These are phyloP conservation scores for Ameiurus melas DNA, from an alignment of 2,113 vertebrate genomes.

Conservation along the genomic window DNA sequence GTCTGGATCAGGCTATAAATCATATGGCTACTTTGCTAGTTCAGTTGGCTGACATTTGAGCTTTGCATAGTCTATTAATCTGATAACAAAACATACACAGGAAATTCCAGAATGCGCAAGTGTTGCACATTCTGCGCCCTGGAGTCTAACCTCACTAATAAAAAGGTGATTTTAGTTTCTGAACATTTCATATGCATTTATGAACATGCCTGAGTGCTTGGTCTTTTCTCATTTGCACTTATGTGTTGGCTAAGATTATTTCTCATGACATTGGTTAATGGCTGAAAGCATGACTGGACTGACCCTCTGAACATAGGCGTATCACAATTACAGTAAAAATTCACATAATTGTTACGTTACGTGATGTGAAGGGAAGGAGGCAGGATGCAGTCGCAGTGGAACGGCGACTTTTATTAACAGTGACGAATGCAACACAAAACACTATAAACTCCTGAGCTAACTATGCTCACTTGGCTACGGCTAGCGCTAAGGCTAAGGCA, in stretches of 20 bases:
- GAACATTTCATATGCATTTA: not conserved
- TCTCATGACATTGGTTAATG: not conserved
- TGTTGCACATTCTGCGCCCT: not conserved
- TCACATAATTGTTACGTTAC: too few species aligned
- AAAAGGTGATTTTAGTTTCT: conserved; percentile 9
- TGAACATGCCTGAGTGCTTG: not conserved
- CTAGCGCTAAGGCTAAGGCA: too few species aligned
- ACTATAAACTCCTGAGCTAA: too few species aligned
- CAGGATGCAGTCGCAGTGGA: too few species aligned
- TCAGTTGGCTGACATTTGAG: not conserved
- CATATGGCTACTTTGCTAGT: too few species aligned
- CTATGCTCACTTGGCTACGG: too few species aligned
- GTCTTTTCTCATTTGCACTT: not conserved
- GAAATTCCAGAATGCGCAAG: not conserved
- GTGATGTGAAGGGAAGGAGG: too few species aligned
- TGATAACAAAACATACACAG: not conserved
- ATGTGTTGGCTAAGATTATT: too few species aligned
- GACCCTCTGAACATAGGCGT: not conserved
- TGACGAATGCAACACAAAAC: too few species aligned
- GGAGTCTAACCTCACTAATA: conserved; percentile 1
- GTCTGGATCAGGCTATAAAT: not conserved
- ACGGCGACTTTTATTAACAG: too few species aligned
- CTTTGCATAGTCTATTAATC: not conserved
- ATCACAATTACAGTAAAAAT: not conserved
- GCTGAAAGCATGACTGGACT: not conserved